Evolutionary conservation across 2,113 vertebrate species (phyloP).

Genomic region (Platanista minor): DNA sequence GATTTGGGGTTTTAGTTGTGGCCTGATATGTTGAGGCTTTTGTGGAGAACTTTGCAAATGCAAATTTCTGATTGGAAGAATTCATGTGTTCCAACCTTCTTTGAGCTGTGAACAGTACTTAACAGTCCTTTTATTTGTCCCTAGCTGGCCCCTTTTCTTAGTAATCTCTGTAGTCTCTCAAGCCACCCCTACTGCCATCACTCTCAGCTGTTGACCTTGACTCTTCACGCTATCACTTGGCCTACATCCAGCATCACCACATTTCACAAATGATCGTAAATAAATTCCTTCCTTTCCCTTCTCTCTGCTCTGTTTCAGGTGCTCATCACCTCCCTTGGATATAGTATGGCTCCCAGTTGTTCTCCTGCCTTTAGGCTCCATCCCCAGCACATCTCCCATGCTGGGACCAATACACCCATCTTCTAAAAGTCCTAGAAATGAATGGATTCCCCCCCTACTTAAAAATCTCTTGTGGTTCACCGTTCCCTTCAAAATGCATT

Average conservation of each 20-base stretch:
- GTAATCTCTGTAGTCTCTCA: constrained; percentile 19
- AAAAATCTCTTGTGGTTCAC: neutral
- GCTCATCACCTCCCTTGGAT: neutral
- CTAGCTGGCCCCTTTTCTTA: neutral
- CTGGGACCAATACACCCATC: neutral
- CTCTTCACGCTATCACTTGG: neutral
- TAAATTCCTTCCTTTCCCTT: neutral
- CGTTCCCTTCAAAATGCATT: neutral
- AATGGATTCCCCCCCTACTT: neutral
- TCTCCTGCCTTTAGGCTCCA: neutral
- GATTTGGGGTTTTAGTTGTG: neutral
- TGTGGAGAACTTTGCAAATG: neutral
- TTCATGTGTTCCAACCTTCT: neutral
- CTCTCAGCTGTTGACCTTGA: constrained; percentile 38
- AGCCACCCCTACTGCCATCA: neutral
- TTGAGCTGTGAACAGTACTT: neutral
- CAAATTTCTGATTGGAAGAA: neutral
- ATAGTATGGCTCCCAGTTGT: neutral
- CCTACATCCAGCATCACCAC: neutral
- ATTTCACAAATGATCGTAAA: neutral
- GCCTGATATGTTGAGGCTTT: neutral
- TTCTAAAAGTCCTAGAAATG: neutral
- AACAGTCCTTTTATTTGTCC: neutral
- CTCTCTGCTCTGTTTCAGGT: neutral
- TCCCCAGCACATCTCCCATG: neutral